Conservation (phyloP, 2,888 invertebrate species). For the Macropis europaea region DNA sequence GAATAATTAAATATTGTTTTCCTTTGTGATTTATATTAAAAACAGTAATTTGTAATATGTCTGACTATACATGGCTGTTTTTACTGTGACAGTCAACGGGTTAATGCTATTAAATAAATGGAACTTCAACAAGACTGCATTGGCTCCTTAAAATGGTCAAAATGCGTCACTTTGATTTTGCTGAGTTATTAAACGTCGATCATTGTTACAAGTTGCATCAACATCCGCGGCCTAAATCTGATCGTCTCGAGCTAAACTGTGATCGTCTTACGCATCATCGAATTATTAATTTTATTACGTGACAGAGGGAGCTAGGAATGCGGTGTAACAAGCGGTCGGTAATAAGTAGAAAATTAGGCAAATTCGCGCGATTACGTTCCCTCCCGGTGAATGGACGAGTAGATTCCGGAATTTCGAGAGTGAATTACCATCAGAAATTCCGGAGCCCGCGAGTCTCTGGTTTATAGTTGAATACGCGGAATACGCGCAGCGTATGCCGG, state of each 20-base stretch:
- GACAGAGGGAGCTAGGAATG: conserved; percentile 29
- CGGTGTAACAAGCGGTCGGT: conserved; percentile 43
- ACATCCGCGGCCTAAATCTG: no score
- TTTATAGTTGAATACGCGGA: conserved; percentile 29
- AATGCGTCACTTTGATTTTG: no score
- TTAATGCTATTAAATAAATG: no score
- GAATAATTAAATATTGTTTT: no score
- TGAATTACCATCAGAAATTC: conserved; percentile 54
- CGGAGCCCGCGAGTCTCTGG: conserved; percentile 26
- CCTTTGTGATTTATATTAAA: no score
- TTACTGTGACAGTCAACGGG: no score
- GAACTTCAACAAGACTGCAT: no score
- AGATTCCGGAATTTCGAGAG: conserved; percentile 52
- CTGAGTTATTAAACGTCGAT: no score
- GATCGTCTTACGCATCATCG: not conserved
- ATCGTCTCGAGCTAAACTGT: not conserved
- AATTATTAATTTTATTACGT: conserved; percentile 36
- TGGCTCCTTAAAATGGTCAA: no score
- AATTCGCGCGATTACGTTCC: conserved; percentile 38
- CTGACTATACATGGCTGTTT: no score
- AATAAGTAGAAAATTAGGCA: conserved; percentile 53
- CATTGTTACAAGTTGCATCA: no score
- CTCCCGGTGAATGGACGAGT: conserved; percentile 37
- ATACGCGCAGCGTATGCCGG: conserved; percentile 19
- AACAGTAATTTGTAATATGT: no score